phyloP scores from a whole-genome alignment of 2,797 vertebrate genomes.

The Anableps anableps region DNA sequence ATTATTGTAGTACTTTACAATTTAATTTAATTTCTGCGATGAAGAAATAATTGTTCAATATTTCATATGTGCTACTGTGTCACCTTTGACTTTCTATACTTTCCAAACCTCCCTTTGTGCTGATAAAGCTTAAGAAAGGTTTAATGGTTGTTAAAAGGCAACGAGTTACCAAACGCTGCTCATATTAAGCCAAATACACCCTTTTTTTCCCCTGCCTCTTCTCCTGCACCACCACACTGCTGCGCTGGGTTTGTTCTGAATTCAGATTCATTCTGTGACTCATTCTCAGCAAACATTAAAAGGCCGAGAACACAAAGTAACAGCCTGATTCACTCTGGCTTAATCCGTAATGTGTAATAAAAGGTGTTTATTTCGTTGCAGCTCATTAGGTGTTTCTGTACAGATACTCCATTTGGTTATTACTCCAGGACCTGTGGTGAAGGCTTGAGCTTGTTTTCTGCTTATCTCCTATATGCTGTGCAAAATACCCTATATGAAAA shows the following conservation, averaged over 20 bases:
- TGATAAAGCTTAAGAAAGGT: conserved; percentile 53
- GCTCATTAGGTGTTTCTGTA: conserved; percentile 25
- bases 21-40: no score
- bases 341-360: conserved; percentile 39
- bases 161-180: conserved; percentile 54
- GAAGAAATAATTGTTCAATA: no score
- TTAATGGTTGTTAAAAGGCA: conserved; percentile 67
- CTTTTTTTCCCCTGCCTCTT: conserved; percentile 11
- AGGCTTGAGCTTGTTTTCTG: conserved; percentile 33
- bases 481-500: neutral
- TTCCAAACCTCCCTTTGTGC: conserved; percentile 15
- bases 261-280: conserved; percentile 49
- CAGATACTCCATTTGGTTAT: conserved; percentile 30
- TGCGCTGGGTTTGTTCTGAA: conserved; percentile 50
- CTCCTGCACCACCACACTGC: conserved; percentile 15
- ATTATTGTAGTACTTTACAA: no score
- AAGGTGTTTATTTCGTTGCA: conserved; percentile 41
- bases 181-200: conserved; percentile 22
- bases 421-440: conserved; percentile 34
- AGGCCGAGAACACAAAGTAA: conserved; percentile 29
- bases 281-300: conserved; percentile 36
- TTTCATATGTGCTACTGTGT: neutral
- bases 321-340: conserved; percentile 27
- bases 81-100: neutral
- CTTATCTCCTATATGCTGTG: neutral